phyloP scores from a whole-genome alignment of 1,140 invertebrate species.

The Ridgeia piscesae region DNA sequence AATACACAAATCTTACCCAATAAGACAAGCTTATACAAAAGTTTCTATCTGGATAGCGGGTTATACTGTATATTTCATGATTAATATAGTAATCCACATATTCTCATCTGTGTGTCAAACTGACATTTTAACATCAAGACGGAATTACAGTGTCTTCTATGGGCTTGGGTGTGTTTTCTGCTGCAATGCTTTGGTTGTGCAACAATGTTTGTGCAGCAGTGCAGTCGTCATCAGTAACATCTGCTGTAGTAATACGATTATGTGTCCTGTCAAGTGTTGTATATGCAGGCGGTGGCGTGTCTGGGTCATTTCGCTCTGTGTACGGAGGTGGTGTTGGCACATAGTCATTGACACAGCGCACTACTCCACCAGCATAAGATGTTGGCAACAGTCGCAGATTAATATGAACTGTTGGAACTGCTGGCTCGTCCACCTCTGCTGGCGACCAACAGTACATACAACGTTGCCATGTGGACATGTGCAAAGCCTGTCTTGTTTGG shows the following conservation, averaged over 20 bases:
- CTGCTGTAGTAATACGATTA: not conserved
- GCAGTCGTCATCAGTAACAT: not conserved
- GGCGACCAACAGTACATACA: not conserved
- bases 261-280: not conserved
- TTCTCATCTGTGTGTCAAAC: not conserved
- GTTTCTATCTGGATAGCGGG: not conserved
- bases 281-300: not conserved
- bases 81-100: not conserved
- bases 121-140: not conserved
- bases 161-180: not conserved
- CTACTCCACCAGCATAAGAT: not conserved
- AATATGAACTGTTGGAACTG: not conserved
- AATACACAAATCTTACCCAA: not conserved
- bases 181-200: not conserved
- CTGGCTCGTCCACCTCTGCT: not conserved
- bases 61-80: not conserved
- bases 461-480: not conserved
- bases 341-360: not conserved
- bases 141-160: not conserved
- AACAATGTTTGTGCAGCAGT: not conserved
- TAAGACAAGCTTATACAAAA: not conserved
- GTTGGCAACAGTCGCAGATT: not conserved
- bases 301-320: not conserved
- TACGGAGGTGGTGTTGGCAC: not conserved
- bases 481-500: not conserved